Percentiles rank a stretch among this genome's conserved stretches.
These are phyloP conservation scores for Cheilosia soror DNA, from an alignment of 2,888 invertebrate genomes.

Conservation along the genomic window DNA sequence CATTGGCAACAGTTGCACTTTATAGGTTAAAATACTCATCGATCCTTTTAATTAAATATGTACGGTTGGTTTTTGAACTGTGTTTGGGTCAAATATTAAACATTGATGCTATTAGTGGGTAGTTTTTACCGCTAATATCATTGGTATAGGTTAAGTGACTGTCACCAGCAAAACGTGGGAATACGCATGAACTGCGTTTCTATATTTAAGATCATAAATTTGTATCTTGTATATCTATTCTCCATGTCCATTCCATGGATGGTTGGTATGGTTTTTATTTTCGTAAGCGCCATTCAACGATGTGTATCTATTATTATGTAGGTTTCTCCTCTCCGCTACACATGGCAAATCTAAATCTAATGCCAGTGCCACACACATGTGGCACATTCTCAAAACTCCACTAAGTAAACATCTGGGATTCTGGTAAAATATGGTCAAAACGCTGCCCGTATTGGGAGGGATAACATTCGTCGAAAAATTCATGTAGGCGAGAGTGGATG, in stretches of 20 bases:
- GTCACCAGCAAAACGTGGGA: slow-evolving; percentile 59
- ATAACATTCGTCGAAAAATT: slow-evolving; percentile 49
- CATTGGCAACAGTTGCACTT: slow-evolving; percentile 36
- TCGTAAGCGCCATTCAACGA: slow-evolving; percentile 60
- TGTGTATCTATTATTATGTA: slow-evolving; percentile 12
- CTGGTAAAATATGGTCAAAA: slow-evolving; percentile 44
- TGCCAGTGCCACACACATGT: neutral
- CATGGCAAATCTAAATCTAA: slow-evolving; percentile 32
- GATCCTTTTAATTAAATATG: slow-evolving; percentile 45
- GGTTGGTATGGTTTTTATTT: slow-evolving; percentile 12
- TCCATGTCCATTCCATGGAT: neutral
- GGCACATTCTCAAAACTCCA: neutral
- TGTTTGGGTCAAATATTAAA: slow-evolving; percentile 10
- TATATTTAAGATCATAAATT: neutral
- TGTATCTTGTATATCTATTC: too few relatives aligned
- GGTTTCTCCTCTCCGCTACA: neutral
- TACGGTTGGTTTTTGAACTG: neutral
- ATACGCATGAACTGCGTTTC: slow-evolving; percentile 30
- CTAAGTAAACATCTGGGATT: slow-evolving; percentile 61
- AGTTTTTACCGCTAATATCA: neutral
- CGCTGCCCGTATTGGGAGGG: slow-evolving; percentile 65
- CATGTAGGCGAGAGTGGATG: slow-evolving; percentile 67
- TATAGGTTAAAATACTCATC: slow-evolving; percentile 40
- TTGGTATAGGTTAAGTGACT: slow-evolving; percentile 11
- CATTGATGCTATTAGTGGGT: too few relatives aligned